Evolutionary conservation across 2,797 vertebrate genomes (phyloP).

Genomic region (Acanthurus lineatus): DNA sequence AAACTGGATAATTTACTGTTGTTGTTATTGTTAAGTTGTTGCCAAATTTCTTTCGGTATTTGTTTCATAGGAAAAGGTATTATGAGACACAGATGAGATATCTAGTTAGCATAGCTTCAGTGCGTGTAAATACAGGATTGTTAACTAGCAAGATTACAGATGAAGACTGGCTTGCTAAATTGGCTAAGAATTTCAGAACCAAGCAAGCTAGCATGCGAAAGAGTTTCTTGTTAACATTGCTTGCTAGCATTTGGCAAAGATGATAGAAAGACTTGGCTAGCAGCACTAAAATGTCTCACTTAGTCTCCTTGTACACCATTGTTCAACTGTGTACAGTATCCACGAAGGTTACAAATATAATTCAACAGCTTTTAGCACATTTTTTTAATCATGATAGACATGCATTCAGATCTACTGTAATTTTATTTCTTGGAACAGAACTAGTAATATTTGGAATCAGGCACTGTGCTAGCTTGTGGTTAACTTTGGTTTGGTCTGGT

Average conservation of each 20-base stretch:
- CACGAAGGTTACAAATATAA: neutral
- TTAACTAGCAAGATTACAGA: constrained; percentile 5
- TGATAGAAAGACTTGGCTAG: neutral
- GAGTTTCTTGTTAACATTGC: neutral
- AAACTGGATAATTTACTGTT: constrained; percentile 53
- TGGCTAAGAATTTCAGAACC: neutral
- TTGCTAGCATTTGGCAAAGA: neutral
- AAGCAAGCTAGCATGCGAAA: neutral
- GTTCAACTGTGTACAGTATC: neutral
- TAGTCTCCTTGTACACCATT: neutral
- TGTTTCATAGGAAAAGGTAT: constrained; percentile 4
- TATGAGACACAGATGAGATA: constrained; percentile 8
- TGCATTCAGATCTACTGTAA: neutral
- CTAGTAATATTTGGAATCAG: neutral
- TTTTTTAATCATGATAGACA: neutral
- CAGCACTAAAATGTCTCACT: neutral
- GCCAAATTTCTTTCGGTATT: constrained; percentile 12
- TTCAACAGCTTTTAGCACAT: neutral
- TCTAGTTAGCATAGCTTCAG: constrained; percentile 12
- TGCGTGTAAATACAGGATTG: constrained; percentile 3
- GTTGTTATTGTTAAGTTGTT: constrained; percentile 31
- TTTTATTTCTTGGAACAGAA: neutral
- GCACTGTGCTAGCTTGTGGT: constrained; percentile 12
- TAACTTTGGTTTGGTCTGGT: constrained; percentile 8
- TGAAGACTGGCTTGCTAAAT: neutral